phyloP scores from a whole-genome alignment of 2,113 vertebrate genomes.

The Triplophysa tibetana region DNA sequence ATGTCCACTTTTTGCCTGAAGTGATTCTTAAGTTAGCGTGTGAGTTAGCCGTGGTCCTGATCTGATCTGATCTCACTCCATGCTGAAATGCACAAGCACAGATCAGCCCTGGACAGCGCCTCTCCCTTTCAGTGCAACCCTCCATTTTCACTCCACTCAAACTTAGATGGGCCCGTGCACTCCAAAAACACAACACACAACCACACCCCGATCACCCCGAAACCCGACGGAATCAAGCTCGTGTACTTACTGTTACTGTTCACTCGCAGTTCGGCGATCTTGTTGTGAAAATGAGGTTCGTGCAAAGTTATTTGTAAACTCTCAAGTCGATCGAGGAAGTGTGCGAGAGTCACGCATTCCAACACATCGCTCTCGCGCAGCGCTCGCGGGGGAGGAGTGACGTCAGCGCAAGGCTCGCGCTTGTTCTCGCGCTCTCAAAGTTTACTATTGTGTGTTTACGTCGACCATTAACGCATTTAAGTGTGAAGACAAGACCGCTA shows the following conservation, averaged over 20 bases:
- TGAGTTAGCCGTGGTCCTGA: slow-evolving; percentile 77
- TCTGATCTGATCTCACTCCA: slow-evolving; percentile 39
- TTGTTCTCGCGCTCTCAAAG: slow-evolving; percentile 16
- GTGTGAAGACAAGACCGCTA: neutral
- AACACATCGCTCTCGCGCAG: slow-evolving; percentile 70
- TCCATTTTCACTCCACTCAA: slow-evolving; percentile 71
- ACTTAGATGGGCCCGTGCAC: slow-evolving; percentile 41
- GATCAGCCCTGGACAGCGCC: slow-evolving; percentile 91
- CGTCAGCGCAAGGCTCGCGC: slow-evolving; percentile 59
- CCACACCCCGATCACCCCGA: neutral
- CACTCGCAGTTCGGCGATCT: slow-evolving; percentile 1
- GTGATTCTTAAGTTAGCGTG: neutral
- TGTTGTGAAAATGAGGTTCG: neutral
- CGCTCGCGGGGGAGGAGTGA: slow-evolving; percentile 62
- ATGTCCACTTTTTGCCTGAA: neutral
- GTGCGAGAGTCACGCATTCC: slow-evolving; percentile 83
- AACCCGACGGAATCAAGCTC: neutral
- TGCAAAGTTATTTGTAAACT: slow-evolving; percentile 38
- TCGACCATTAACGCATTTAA: neutral
- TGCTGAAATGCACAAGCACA: slow-evolving; percentile 58
- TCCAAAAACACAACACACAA: slow-evolving; percentile 19
- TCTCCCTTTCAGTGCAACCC: slow-evolving; percentile 64
- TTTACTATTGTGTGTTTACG: slow-evolving; percentile 27
- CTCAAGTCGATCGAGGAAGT: slow-evolving; percentile 58
- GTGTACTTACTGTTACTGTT: slow-evolving; percentile 44